These are phyloP conservation scores for Triplophysa dalaica DNA, from an alignment of 2,113 vertebrate species.

Conservation along the genomic window DNA sequence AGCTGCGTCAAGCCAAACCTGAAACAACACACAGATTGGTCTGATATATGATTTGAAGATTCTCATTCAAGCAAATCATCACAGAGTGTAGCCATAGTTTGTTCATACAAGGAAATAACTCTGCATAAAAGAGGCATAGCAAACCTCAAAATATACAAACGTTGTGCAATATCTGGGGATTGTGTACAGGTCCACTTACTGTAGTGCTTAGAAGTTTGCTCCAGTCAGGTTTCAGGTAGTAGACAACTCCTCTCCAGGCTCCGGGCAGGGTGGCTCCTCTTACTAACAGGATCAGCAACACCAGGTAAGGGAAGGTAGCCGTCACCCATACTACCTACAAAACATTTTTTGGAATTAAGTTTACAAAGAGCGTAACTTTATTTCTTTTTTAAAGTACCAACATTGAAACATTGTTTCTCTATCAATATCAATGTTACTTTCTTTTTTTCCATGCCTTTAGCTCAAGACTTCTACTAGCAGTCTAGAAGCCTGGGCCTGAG, in stretches of 20 bases:
- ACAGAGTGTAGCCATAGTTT: neutral
- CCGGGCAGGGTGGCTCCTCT: constrained; percentile 93
- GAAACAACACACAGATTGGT: neutral
- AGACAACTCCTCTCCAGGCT: constrained; percentile 94
- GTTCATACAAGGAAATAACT: neutral
- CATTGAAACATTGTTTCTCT: neutral
- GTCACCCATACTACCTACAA: constrained; percentile 97
- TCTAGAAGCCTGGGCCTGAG: no score
- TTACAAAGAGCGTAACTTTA: no score
- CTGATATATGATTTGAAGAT: constrained; percentile 1
- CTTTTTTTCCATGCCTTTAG: no score
- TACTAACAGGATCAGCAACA: constrained; percentile 85
- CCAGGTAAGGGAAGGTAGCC: constrained; percentile 92
- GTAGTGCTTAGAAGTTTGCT: constrained; percentile 86
- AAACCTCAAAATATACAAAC: neutral
- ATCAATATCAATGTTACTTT: no score
- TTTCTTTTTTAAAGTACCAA: neutral
- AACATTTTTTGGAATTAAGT: neutral
- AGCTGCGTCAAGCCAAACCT: constrained; percentile 98
- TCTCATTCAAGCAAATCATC: constrained; percentile 5
- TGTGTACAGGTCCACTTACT: constrained; percentile 69
- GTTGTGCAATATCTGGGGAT: constrained; percentile 12
- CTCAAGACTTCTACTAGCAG: no score
- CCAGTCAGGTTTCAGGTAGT: constrained; percentile 94
- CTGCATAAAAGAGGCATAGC: neutral